phyloP scores from a whole-genome alignment of 1,140 invertebrate genomes.

The Anastrepha ludens region DNA sequence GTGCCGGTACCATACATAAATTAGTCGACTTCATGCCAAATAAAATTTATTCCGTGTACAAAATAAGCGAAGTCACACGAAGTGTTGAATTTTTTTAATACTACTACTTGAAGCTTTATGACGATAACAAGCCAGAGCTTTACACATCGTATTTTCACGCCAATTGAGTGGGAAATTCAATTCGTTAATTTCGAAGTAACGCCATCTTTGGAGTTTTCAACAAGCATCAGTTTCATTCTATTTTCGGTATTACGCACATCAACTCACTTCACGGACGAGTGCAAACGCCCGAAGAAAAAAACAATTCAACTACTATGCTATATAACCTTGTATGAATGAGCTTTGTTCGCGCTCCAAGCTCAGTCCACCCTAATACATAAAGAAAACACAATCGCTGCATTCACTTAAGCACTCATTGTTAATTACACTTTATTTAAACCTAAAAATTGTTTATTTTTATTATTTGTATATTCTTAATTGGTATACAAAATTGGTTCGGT shows the following conservation, averaged over 20 bases:
- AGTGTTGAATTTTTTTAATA: too few species aligned
- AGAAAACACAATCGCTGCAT: constrained; percentile 21
- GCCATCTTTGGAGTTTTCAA: too few species aligned
- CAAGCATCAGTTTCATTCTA: too few species aligned
- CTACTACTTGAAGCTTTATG: neutral
- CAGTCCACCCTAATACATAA: neutral
- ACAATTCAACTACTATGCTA: neutral
- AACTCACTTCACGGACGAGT: neutral
- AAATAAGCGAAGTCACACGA: too few species aligned
- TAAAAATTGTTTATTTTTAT: neutral
- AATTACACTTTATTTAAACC: neutral
- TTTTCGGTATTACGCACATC: neutral
- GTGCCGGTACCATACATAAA: too few species aligned
- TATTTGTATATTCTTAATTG: neutral
- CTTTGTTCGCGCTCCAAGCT: neutral
- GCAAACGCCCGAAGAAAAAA: neutral
- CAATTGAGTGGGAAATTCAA: neutral
- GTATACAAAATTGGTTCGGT: neutral
- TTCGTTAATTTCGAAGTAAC: too few species aligned
- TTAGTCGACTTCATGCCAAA: too few species aligned
- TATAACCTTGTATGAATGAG: too few species aligned
- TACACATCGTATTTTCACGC: neutral
- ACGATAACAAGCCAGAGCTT: neutral
- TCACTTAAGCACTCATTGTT: neutral
- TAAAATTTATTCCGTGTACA: too few species aligned